Base-by-base conservation (phyloP, 2,888 invertebrate genomes). In the Taphrorychus bicolor region DNA sequence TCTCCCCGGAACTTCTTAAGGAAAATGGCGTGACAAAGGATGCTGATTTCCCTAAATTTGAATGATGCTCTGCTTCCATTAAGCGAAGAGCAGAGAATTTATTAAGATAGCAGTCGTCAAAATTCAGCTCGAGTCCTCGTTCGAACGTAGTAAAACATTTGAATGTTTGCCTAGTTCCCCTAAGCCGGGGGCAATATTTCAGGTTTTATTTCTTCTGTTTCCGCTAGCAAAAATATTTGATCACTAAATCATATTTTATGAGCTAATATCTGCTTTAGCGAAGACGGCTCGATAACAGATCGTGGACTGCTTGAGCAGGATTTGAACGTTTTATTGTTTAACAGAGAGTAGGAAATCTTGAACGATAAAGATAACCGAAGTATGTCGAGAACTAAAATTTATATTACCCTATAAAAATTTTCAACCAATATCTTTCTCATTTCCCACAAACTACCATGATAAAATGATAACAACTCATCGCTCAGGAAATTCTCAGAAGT, bases 131-230 rank as follows among this genome's bases (percentile, higher is more conserved):
- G 14, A 45, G 45, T 45, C 45, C 17, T 17, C 2, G 16, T 45
- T 45, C 17, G 11, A 45, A 45, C 14, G 45, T 45, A 45, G 17
- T 45, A 45, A 45, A 45, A 45, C 45, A 32, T 45, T 17, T 2
- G 16, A 45, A 45, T 45, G 45, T 45, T 45, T 45, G 9, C 45
- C 45, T 45, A 16, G 16, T 45, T 45, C 14, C 11, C 45, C 17
- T 45, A 45, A 45, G 45, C 45, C 14, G 32, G 3, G n/a, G 45
- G 16, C 17, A 45, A 45, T 45, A 45, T 3, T 16, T 45, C 17
- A 45, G 14, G 32, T 45, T 45, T 45, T 45, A 45, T 45, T 45
- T 16, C 16, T 14, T 45, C 14, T 45, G 45, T 45, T 45, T 45
- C 45, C 45, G 16, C 16, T 2, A 16, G 45, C 14, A 17, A 45